Percentiles rank a stretch among this genome's conserved stretches.
Conservation (phyloP, 2,888 invertebrate species). For the Plemyria rubiginata region DNA sequence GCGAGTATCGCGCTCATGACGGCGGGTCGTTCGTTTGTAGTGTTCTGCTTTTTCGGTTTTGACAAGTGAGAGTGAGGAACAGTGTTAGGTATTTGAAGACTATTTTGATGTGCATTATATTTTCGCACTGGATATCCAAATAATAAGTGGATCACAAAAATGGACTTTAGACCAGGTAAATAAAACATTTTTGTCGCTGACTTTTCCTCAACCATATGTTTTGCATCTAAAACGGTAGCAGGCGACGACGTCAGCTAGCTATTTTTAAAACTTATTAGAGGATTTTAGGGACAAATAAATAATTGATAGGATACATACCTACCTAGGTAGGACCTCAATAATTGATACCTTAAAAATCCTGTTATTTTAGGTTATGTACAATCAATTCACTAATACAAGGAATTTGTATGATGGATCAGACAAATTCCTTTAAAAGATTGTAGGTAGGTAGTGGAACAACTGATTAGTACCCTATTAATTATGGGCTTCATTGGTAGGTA, state of each 20-base stretch:
- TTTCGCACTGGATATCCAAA: slow-evolving; percentile 47
- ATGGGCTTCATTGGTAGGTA: too few species aligned
- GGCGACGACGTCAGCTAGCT: slow-evolving; percentile 43
- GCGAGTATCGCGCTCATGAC: slow-evolving; percentile 73
- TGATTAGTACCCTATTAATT: too few species aligned
- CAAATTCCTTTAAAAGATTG: not conserved
- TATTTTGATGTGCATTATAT: slow-evolving; percentile 57
- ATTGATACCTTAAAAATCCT: not conserved
- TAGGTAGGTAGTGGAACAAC: too few species aligned
- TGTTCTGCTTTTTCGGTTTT: slow-evolving; percentile 50
- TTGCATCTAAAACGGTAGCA: slow-evolving; percentile 59
- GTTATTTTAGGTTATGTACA: not conserved
- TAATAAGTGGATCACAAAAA: slow-evolving; percentile 55
- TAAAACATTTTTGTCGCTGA: slow-evolving; percentile 57
- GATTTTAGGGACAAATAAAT: not conserved
- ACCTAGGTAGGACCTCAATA: too few species aligned
- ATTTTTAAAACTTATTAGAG: slow-evolving; percentile 24
- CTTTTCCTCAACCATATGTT: slow-evolving; percentile 69
- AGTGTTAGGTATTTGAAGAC: slow-evolving; percentile 45
- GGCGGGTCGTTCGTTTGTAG: slow-evolving; percentile 65
- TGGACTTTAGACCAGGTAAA: slow-evolving; percentile 74
- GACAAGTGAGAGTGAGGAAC: slow-evolving; percentile 63
- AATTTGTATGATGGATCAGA: too few species aligned
- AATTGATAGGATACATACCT: not conserved
- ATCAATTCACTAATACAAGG: too few species aligned